Conservation (phyloP, 2,113 vertebrate species). For the Lamprotornis superbus region DNA sequence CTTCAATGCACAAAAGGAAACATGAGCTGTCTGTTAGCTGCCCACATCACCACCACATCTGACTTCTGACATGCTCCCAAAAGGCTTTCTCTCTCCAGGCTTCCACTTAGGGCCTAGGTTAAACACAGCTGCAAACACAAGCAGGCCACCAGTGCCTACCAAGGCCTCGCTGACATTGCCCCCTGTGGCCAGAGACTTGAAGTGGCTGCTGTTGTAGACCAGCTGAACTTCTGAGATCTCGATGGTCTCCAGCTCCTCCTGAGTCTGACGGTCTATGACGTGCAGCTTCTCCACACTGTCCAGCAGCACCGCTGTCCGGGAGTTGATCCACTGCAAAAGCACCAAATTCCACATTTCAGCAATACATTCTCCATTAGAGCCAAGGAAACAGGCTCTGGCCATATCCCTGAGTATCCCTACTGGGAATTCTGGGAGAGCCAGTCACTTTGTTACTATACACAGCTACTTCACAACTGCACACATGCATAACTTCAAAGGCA, state of each 20-base stretch:
- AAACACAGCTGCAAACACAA: not conserved
- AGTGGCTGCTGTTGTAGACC: conserved; percentile 97
- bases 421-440: not conserved
- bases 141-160: conserved; percentile 66
- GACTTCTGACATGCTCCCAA: not conserved
- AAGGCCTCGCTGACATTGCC: conserved; percentile 96
- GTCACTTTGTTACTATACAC: not conserved
- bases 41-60: not conserved
- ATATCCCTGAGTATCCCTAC: not conserved
- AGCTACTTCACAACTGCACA: not conserved
- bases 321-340: conserved; percentile 91
- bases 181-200: conserved; percentile 95
- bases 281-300: conserved; percentile 95
- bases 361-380: not conserved
- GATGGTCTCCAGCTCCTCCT: conserved; percentile 89
- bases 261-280: conserved; percentile 90
- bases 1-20: not conserved
- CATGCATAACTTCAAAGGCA: accelerated
- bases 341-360: not conserved
- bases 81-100: not conserved
- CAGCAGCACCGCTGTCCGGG: conserved; percentile 87
- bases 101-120: not conserved
- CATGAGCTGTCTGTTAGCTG: not conserved
- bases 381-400: not conserved
- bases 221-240: conserved; percentile 94